Percentiles rank a stretch among this genome's conserved stretches.
Conservation (phyloP, 2,113 vertebrate species). For the Hemiscyllium ocellatum region DNA sequence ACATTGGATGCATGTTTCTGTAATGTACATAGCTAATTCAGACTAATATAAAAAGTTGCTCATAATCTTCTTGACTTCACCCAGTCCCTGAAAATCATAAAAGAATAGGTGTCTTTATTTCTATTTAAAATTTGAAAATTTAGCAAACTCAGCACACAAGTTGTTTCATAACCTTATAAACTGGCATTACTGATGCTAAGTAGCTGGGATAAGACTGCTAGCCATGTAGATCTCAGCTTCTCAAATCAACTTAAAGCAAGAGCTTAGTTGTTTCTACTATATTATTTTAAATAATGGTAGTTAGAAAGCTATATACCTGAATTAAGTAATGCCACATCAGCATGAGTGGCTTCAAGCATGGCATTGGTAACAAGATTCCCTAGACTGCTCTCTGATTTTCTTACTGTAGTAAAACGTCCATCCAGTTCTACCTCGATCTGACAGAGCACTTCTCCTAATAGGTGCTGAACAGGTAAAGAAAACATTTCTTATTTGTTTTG, state of each 20-base stretch:
- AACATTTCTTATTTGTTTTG: constrained; percentile 32
- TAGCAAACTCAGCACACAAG: background rate
- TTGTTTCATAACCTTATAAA: background rate
- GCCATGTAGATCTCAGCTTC: background rate
- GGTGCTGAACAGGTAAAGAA: constrained; percentile 38
- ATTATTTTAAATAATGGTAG: constrained; percentile 7
- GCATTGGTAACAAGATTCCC: constrained; percentile 44
- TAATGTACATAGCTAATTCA: constrained; percentile 1
- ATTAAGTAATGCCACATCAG: constrained; percentile 45
- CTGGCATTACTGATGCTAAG: background rate
- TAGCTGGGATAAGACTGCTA: background rate
- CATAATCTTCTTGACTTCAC: background rate
- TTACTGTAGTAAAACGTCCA: constrained; percentile 41
- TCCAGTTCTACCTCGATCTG: constrained; percentile 43
- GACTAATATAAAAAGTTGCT: background rate
- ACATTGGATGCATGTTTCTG: background rate
- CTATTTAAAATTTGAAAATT: background rate
- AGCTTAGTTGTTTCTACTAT: background rate
- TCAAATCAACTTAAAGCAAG: background rate
- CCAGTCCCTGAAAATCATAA: background rate
- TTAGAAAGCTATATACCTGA: constrained; percentile 41
- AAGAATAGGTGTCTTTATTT: background rate
- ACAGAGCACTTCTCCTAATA: constrained; percentile 46
- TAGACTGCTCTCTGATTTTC: constrained; percentile 43
- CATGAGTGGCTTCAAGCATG: constrained; percentile 45